Conservation (phyloP, 2,888 invertebrate species). For the Branchellion lobata region DNA sequence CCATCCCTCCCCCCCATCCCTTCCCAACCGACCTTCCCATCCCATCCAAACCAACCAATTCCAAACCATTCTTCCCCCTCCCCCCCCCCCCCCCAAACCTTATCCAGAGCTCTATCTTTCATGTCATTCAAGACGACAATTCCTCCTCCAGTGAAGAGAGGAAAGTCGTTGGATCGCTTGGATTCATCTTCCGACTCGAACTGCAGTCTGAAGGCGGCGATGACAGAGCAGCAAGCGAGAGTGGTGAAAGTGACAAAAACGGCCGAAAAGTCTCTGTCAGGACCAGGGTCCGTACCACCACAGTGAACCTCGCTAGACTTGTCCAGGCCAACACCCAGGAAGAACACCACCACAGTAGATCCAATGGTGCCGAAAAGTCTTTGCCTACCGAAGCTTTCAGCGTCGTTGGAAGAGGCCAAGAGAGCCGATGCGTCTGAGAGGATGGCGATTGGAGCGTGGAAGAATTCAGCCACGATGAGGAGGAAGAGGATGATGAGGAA, state of each 20-base stretch:
- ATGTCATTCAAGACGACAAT: conserved; percentile 33
- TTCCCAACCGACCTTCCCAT: no score
- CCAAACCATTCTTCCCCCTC: conserved; percentile 6
- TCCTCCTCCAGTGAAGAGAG: conserved; percentile 25
- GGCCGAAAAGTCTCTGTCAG: conserved; percentile 34
- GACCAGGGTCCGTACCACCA: conserved; percentile 25
- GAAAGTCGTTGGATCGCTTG: conserved; percentile 10
- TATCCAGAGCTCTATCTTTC: conserved; percentile 39
- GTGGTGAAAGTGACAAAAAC: conserved; percentile 31
- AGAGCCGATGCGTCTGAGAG: conserved; percentile 28
- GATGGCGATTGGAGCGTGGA: conserved; percentile 30
- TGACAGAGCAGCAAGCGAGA: conserved; percentile 39
- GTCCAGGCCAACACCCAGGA: conserved; percentile 38
- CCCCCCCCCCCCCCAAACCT: conserved; percentile 19
- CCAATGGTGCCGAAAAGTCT: conserved; percentile 39
- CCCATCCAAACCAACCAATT: no score
- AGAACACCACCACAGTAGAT: conserved; percentile 36
- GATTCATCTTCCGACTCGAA: conserved; percentile 30
- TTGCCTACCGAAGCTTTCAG: conserved; percentile 34
- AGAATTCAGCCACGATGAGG: conserved; percentile 34
- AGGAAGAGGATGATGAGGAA: conserved; percentile 33
- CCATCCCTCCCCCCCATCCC: no score
- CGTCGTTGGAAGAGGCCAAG: conserved; percentile 27
- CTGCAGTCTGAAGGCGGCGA: conserved; percentile 31
- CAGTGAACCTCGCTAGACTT: conserved; percentile 25